Percentiles rank a stretch among this genome's conserved stretches.
Conservation (phyloP, 2,888 invertebrate genomes). For the Cistogaster globosa region DNA sequence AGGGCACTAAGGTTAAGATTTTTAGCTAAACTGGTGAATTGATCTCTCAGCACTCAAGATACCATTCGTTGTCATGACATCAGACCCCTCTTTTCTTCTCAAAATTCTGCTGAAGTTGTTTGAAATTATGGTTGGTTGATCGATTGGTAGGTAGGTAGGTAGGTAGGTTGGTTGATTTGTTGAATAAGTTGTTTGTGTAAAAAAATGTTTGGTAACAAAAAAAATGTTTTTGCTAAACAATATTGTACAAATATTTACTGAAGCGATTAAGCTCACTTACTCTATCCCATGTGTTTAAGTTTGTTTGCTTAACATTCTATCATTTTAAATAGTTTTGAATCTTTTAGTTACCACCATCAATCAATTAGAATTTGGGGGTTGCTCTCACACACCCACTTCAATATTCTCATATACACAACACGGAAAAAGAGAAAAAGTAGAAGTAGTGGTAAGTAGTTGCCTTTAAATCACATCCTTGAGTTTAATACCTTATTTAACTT, state of each 20-base stretch:
- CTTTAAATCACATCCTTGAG: conserved; percentile 57
- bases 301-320: conserved; percentile 56
- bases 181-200: conserved; percentile 59
- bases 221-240: conserved; percentile 70
- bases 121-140: conserved; percentile 32
- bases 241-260: conserved; percentile 62
- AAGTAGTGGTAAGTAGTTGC: conserved; percentile 60
- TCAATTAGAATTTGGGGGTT: conserved; percentile 67
- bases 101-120: conserved; percentile 42
- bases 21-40: conserved; percentile 35
- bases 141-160: background rate
- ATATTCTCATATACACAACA: conserved; percentile 59
- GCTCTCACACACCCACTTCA: conserved; percentile 61
- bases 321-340: conserved; percentile 56
- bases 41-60: conserved; percentile 40
- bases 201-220: conserved; percentile 70
- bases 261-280: conserved; percentile 70
- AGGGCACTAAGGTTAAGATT: conserved; percentile 54
- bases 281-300: conserved; percentile 60
- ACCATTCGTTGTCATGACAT: conserved; percentile 29
- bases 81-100: conserved; percentile 38
- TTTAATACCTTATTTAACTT: conserved; percentile 55
- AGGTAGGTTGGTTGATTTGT: conserved; percentile 4
- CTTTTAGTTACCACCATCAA: conserved; percentile 65
- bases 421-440: conserved; percentile 55